Evolutionary conservation across 2,797 vertebrate species (phyloP), one percentile per base, ranked within the genome.

Genomic region (Betta splendens): DNA sequence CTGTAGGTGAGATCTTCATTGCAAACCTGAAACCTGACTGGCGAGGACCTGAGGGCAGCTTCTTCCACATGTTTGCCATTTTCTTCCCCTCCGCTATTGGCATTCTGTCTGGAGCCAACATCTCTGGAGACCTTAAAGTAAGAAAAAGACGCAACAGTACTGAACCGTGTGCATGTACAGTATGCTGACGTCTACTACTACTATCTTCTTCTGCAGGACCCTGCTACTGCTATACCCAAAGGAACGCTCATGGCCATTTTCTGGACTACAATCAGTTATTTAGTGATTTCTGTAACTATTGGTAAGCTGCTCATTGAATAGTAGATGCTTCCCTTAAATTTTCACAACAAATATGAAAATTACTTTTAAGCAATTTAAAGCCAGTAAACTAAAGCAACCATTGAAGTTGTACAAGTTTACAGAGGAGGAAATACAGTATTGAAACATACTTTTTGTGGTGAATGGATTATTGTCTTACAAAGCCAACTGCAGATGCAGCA

Each of bases 31-130:
- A 73, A 39, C 88, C 90, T 1, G 50, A 77, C 12, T 92, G 82
- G 85, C 77, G 59, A 63, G 82, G 66, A 5, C 2, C 51, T 15
- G 20, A 84, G 0, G 54, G 68, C 2, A 54, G 37, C 59, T 93
- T 94, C 69, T 93, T 93, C 51, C 49, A 76, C 26, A 90, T 92
- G 86, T 94, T 94, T 71, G 88, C 91, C 55, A 91, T 93, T 72
- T 93, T 93, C 67, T 94, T 94, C 67, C 92, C 90, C 9, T 92
- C 90, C 1, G 85, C 89, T 50, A 93, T 90, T 15, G 89, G 91
- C 16, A 87, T 93, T 60, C 70, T 93, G 40, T 88, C 88, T 17
- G 89, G 92, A 9, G 91, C 85, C 62, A 92, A 89, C 70, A 93
- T 93, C 63, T 93, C 87, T 37, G 92, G 92, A 60, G 90, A 93